Percentiles rank a stretch among this genome's conserved stretches.
These are phyloP conservation scores for Polydrusus pterygomalis DNA, from an alignment of 2,888 invertebrate genomes.

Conservation along the genomic window DNA sequence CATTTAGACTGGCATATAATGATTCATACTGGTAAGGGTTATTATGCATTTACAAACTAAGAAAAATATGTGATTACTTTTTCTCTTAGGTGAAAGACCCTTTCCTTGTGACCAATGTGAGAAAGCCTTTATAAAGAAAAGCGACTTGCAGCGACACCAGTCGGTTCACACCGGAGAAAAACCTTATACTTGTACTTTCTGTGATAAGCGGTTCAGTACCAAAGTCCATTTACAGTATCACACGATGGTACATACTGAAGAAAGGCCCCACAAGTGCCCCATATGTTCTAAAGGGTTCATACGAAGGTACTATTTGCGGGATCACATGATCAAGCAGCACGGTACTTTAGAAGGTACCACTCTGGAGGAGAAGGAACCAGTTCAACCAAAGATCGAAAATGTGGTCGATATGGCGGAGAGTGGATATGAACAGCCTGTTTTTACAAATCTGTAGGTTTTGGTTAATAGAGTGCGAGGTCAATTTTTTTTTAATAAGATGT, in stretches of 20 bases:
- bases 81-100: slow-evolving; percentile 62
- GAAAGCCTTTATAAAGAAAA: slow-evolving; percentile 64
- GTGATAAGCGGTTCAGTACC: slow-evolving; percentile 64
- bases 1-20: slow-evolving; percentile 65
- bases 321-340: slow-evolving; percentile 64
- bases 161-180: slow-evolving; percentile 64
- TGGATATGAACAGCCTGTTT: background rate
- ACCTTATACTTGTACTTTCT: slow-evolving; percentile 62
- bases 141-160: slow-evolving; percentile 65
- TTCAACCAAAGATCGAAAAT: slow-evolving; percentile 10
- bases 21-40: slow-evolving; percentile 63
- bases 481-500: background rate
- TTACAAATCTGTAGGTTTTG: background rate
- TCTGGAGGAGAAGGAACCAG: slow-evolving; percentile 40
- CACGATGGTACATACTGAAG: slow-evolving; percentile 65
- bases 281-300: slow-evolving; percentile 66
- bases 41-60: background rate
- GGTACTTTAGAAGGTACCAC: slow-evolving; percentile 52
- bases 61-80: background rate
- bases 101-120: slow-evolving; percentile 63
- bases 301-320: slow-evolving; percentile 64
- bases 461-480: too few relatives aligned
- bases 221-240: slow-evolving; percentile 64
- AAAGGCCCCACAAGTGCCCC: slow-evolving; percentile 64
- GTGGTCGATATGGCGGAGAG: background rate